These are phyloP conservation scores for Cacatua alba DNA, from an alignment of 2,113 vertebrate species.

Conservation along the genomic window DNA sequence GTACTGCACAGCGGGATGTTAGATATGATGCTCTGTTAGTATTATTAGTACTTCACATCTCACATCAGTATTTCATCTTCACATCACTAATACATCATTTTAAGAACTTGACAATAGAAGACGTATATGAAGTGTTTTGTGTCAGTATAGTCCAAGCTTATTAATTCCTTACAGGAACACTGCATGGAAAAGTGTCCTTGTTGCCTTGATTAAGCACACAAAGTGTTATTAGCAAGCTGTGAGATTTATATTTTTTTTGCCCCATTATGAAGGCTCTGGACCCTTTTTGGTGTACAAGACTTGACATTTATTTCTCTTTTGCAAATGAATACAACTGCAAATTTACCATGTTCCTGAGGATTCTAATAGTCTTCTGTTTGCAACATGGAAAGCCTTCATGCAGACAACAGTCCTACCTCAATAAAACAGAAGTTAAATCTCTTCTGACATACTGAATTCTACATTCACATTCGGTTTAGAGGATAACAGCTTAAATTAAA, in stretches of 20 bases:
- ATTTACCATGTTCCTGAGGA: not conserved
- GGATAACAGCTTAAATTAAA: not conserved
- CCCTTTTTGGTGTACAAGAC: not conserved
- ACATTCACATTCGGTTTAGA: not conserved
- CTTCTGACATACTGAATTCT: not conserved
- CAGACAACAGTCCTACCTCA: not conserved
- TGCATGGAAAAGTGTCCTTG: not conserved
- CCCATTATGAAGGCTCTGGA: not conserved
- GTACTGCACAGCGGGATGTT: not conserved
- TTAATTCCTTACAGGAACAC: not conserved
- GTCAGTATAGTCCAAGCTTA: not conserved
- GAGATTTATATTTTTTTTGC: not conserved
- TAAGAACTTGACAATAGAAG: not conserved
- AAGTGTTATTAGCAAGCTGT: not conserved
- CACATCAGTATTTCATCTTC: not conserved
- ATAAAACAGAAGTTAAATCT: not conserved
- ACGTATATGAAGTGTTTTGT: not conserved
- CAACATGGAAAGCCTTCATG: not conserved
- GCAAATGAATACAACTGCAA: not conserved
- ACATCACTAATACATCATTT: not conserved
- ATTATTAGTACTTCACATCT: not conserved
- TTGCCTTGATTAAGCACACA: not conserved
- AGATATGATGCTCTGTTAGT: not conserved
- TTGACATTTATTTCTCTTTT: not conserved
- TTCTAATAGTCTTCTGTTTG: not conserved